These are phyloP conservation scores for Eidolon dupreanum DNA, from an alignment of 2,797 vertebrate genomes.

Conservation along the genomic window DNA sequence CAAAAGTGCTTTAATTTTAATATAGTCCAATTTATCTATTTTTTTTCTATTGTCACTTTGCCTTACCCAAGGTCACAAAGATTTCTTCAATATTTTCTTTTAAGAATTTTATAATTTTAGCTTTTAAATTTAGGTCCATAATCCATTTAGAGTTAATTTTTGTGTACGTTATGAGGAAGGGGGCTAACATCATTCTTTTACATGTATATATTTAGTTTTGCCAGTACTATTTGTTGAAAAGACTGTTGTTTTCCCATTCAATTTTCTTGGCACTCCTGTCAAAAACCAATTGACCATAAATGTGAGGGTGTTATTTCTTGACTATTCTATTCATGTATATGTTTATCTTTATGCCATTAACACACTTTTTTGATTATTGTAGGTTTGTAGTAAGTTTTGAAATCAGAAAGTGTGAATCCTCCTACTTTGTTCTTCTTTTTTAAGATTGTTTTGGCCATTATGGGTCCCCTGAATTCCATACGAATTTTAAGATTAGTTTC, in stretches of 20 bases:
- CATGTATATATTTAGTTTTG: neutral
- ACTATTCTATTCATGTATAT: neutral
- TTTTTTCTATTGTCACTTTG: neutral
- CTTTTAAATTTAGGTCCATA: neutral
- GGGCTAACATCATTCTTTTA: neutral
- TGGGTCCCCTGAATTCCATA: neutral
- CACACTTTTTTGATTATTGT: neutral
- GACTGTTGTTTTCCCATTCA: neutral
- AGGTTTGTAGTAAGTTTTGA: neutral
- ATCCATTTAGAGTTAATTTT: neutral
- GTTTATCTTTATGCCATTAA: neutral
- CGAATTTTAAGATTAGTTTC: neutral
- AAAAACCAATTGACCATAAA: neutral
- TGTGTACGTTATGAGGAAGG: neutral
- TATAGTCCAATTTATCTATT: neutral
- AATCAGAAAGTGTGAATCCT: neutral
- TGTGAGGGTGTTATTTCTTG: neutral
- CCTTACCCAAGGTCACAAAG: neutral
- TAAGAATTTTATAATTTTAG: neutral
- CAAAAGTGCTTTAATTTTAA: neutral
- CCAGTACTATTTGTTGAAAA: slow-evolving; percentile 4
- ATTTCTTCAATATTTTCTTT: neutral
- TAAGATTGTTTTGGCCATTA: neutral
- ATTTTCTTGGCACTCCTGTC: neutral
- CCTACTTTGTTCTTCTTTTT: neutral